Conservation (phyloP, 2,797 vertebrate species). For the Xenops minutus region DNA sequence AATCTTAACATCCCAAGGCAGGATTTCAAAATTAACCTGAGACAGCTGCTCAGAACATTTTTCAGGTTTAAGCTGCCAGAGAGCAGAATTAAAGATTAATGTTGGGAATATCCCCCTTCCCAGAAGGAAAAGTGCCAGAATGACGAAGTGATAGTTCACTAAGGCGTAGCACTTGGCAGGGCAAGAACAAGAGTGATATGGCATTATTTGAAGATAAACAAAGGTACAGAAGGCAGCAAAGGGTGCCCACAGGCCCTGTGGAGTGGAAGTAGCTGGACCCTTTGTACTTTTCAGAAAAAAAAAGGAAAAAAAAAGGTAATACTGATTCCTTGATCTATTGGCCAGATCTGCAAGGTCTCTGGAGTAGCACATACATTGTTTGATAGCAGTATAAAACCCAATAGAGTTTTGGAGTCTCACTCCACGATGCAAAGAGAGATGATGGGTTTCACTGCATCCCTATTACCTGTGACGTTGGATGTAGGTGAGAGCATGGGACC, state of each 20-base stretch:
- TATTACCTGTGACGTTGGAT: fast-evolving
- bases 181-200: neutral
- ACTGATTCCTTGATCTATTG: neutral
- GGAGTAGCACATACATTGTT: neutral
- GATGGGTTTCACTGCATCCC: neutral
- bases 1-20: constrained; percentile 22
- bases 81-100: neutral
- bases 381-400: neutral
- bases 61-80: neutral
- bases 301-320: neutral
- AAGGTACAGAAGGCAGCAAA: neutral
- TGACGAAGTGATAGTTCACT: neutral
- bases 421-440: neutral
- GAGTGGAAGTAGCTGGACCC: neutral
- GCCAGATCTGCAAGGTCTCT: neutral
- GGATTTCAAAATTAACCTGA: constrained; percentile 25
- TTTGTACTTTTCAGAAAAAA: neutral
- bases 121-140: neutral
- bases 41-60: neutral
- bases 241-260: fast-evolving
- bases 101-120: neutral
- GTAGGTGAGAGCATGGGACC: neutral
- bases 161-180: neutral
- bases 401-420: neutral
- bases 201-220: neutral